Base-by-base conservation (phyloP, 2,888 invertebrate species). In the Agonum fuliginosum region DNA sequence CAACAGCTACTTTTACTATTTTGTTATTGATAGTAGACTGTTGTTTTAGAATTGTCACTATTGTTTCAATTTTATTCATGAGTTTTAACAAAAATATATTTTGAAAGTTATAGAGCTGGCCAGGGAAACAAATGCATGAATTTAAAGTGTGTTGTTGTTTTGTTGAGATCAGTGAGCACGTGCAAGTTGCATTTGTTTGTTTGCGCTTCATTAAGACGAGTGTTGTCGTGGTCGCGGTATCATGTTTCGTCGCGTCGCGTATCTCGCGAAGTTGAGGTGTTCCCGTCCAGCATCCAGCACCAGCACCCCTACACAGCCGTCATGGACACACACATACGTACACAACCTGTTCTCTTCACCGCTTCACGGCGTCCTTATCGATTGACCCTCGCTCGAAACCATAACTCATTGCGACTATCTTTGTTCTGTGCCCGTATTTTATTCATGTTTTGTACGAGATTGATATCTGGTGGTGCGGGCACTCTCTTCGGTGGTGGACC, bases 401-500 rank as follows among this genome's bases (percentile, higher is more conserved):
- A 75, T 75, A 75, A 75, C 67, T 78, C 78, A 78, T 71, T 78
- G 69, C 48, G 71, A 70, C 78, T 62, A 70, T 78, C 70, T 62
- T 41, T 69, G 69, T 54, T 75, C 70, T 78, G 78, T 71, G 65
- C 71, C 62, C 71, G 78, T 71, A 78, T 78, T 70, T 78, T 78
- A 71, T 70, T 78, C 78, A 78, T 78, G 71, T 71, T 75, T 67
- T 75, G 75, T 75, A 37, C 37, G 34, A 71, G 72, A 72, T 72
- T 72, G 75, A 75, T 73, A 73, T 73, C 73, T 73, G 73, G 54
- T 62, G 73, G 73, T 73, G 73, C 62, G 73, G 58, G 62, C 62
- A 62, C 58, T 62, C 58, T 62, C 58, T 62, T 62, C 58, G 27
- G 62, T 62, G 30, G 62, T 58, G 46, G 41, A 43, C 54, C 43